Conservation (phyloP, 2,113 vertebrate species). For the Aphelocoma coerulescens region DNA sequence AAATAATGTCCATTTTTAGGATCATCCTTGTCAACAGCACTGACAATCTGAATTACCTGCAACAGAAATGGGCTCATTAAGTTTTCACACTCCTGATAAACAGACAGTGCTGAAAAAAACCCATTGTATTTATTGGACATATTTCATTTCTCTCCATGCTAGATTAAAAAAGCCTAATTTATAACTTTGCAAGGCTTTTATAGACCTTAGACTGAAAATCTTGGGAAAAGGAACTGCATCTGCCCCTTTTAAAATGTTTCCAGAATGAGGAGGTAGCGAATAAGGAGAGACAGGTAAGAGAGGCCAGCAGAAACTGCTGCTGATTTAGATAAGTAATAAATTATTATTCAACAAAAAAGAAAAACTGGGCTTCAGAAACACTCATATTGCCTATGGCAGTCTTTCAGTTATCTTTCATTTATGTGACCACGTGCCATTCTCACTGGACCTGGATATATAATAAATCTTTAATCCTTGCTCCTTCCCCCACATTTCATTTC, state of each 20-base stretch:
- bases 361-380: neutral
- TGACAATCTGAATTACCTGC: constrained; percentile 95
- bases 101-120: neutral
- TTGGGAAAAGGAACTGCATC: neutral
- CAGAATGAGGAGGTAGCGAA: neutral
- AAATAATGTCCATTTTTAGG: constrained; percentile 95
- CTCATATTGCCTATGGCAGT: neutral
- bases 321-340: neutral
- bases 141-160: neutral
- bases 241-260: neutral
- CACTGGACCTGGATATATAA: neutral
- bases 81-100: neutral
- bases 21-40: constrained; percentile 93
- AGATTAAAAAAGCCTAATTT: neutral
- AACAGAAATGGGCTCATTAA: constrained; percentile 51
- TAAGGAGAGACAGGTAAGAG: neutral
- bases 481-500: neutral
- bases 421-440: neutral
- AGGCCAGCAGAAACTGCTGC: neutral
- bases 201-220: neutral
- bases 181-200: neutral
- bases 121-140: neutral
- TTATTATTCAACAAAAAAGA: neutral
- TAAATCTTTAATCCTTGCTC: neutral
- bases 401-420: neutral